phyloP scores from a whole-genome alignment of 2,888 invertebrate species.

The Mythimna lalbum region DNA sequence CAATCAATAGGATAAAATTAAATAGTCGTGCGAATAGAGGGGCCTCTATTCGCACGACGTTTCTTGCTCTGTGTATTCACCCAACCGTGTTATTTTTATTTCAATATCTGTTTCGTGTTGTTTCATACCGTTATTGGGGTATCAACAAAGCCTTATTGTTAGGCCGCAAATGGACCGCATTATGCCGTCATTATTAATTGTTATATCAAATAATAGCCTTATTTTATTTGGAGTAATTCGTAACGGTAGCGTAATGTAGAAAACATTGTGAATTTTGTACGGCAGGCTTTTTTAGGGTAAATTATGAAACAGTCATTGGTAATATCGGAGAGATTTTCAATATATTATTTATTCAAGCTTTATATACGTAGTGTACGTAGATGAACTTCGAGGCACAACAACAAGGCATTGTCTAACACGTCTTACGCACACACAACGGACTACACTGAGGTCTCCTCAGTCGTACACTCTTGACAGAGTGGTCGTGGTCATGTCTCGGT shows the following conservation, averaged over 20 bases:
- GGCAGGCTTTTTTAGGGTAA: neutral
- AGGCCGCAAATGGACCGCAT: constrained; percentile 28
- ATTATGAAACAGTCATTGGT: neutral
- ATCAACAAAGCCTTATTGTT: constrained; percentile 46
- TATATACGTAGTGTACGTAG: too few species aligned
- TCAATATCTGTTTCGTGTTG: constrained; percentile 27
- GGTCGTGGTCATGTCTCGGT: too few species aligned
- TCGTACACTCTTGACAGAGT: too few species aligned
- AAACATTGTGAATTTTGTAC: neutral
- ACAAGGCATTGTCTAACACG: too few species aligned
- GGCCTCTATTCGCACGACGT: neutral
- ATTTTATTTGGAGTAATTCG: constrained; percentile 25
- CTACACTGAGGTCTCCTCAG: too few species aligned
- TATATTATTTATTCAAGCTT: neutral
- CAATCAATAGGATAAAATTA: too few species aligned
- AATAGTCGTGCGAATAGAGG: too few species aligned
- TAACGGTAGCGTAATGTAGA: constrained; percentile 7
- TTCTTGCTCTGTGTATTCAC: neutral
- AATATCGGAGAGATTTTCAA: neutral
- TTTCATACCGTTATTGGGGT: constrained; percentile 38
- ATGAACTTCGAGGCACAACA: too few species aligned
- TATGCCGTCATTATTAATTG: constrained; percentile 42
- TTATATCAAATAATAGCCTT: constrained; percentile 43
- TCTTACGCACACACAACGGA: too few species aligned
- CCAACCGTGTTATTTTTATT: constrained; percentile 53